phyloP scores from a whole-genome alignment of 2,888 invertebrate genomes.

The Lithophane ornitopus region DNA sequence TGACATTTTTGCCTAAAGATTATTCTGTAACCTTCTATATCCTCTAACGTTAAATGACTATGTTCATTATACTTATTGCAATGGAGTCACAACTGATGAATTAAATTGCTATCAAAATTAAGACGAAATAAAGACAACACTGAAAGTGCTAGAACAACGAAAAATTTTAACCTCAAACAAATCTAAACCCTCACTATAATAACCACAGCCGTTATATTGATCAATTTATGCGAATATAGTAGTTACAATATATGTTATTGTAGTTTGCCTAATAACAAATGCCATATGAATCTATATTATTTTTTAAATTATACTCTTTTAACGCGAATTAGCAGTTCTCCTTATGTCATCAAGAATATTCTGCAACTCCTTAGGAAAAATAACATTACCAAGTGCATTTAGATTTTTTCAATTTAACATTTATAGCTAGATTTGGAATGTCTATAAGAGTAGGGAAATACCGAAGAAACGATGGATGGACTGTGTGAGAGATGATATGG shows the following conservation, averaged over 20 bases:
- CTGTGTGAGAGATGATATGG: not conserved
- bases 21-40: not conserved
- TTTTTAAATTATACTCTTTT: not conserved
- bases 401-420: not conserved
- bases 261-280: conserved; percentile 2
- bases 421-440: not conserved
- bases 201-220: conserved; percentile 13
- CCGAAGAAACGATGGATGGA: too few species aligned
- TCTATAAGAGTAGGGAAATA: not conserved
- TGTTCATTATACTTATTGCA: not conserved
- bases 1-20: not conserved
- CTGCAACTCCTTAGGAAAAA: not conserved
- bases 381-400: too few species aligned
- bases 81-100: not conserved
- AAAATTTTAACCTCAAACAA: not conserved
- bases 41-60: not conserved
- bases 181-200: not conserved
- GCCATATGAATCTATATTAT: not conserved
- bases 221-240: conserved; percentile 24
- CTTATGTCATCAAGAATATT: not conserved
- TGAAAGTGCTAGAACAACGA: not conserved
- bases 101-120: not conserved
- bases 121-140: not conserved
- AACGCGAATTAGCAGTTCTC: not conserved
- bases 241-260: conserved; percentile 13